Conservation (phyloP, 2,797 vertebrate genomes). For the Tragopan temminckii region DNA sequence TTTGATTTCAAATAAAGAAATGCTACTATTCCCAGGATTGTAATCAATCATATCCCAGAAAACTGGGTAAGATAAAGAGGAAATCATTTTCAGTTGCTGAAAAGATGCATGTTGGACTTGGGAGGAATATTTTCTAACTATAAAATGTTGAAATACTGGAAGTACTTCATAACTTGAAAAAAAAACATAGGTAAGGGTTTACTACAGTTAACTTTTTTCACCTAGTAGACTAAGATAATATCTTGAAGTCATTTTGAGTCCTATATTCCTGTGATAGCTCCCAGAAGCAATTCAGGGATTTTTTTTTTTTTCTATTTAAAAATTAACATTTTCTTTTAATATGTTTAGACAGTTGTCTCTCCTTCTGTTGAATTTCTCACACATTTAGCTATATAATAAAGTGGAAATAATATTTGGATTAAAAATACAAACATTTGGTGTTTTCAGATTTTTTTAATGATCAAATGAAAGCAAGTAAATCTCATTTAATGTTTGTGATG, state of each 20-base stretch:
- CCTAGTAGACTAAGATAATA: neutral
- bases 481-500: neutral
- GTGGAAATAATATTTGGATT: neutral
- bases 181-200: neutral
- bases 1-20: neutral
- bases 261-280: neutral
- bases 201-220: neutral
- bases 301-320: neutral
- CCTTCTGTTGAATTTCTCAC: neutral
- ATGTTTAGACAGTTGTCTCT: neutral
- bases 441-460: neutral
- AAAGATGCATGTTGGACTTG: accelerated
- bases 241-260: neutral
- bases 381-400: neutral
- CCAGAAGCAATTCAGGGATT: neutral
- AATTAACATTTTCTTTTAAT: neutral
- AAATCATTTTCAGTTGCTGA: neutral
- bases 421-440: neutral
- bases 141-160: neutral
- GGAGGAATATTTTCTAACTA: neutral
- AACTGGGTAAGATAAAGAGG: neutral
- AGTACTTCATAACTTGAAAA: neutral
- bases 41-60: neutral
- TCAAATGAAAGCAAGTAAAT: neutral
- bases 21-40: accelerated